A percentile compares a stretch with the other conserved stretches of the same genome.
phyloP scores from a whole-genome alignment of 2,113 vertebrate species.

The Nibea coibor region DNA sequence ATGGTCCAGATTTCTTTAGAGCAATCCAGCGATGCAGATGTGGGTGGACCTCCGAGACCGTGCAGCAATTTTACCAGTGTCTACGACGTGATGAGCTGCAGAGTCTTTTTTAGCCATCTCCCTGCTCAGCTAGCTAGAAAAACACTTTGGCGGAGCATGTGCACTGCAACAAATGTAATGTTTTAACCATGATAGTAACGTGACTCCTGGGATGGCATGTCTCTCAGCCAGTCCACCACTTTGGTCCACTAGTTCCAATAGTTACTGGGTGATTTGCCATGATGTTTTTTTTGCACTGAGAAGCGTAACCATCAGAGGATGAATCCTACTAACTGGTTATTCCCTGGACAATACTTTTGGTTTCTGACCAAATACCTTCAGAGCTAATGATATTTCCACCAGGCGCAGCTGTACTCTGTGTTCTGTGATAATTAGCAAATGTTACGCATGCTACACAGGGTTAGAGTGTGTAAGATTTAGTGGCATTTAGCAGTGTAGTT shows the following conservation, averaged over 20 bases:
- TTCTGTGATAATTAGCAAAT: background rate
- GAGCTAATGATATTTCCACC: background rate
- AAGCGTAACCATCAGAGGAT: background rate
- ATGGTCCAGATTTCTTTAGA: background rate
- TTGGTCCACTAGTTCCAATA: background rate
- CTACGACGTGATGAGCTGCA: background rate
- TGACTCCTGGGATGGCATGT: background rate
- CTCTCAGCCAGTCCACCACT: background rate
- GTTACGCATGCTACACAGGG: background rate
- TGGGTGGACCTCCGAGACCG: conserved; percentile 14
- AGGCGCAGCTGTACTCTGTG: too few species aligned
- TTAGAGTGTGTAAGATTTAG: too few species aligned
- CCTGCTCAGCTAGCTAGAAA: background rate
- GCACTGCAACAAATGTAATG: conserved; percentile 8
- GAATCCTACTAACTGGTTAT: background rate
- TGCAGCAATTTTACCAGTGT: background rate
- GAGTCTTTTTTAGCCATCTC: background rate
- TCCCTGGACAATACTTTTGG: background rate
- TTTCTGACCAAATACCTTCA: background rate
- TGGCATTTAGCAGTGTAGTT: too few species aligned
- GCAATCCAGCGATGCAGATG: background rate
- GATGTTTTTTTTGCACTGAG: background rate
- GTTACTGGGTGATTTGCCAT: background rate
- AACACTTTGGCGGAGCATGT: background rate
- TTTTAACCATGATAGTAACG: background rate